Evolutionary conservation across 2,113 vertebrate species (phyloP).

Genomic region (Formicarius rufipectus): DNA sequence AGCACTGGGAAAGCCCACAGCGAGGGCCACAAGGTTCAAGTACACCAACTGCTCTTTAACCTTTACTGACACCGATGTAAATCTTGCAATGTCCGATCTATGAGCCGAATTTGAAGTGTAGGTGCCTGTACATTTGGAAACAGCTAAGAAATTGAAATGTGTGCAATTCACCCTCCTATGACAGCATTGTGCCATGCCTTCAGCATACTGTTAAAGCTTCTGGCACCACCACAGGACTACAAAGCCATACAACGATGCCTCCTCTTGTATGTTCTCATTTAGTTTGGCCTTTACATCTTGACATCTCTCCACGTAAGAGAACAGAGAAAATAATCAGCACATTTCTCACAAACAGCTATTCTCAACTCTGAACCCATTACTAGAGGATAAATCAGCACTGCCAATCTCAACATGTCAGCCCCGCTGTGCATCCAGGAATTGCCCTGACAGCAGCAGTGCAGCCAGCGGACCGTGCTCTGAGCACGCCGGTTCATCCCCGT

Average conservation of each 20-base stretch:
- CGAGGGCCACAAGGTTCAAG: accelerated
- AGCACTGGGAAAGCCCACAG: not conserved
- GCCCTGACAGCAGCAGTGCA: not conserved
- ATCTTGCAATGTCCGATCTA: accelerated
- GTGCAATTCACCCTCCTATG: not conserved
- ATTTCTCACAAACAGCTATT: not conserved
- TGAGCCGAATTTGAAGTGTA: accelerated
- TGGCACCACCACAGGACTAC: not conserved
- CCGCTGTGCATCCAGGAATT: not conserved
- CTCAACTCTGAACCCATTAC: not conserved
- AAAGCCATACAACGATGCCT: accelerated
- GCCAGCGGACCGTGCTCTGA: not conserved
- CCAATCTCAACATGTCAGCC: not conserved
- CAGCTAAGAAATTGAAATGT: not conserved
- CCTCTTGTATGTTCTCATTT: accelerated
- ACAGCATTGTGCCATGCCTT: not conserved
- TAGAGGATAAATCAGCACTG: not conserved
- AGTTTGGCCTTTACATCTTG: not conserved
- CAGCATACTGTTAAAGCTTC: not conserved
- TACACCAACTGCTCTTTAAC: not conserved
- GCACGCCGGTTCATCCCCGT: accelerated
- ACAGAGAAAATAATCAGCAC: not conserved
- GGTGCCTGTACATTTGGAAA: not conserved
- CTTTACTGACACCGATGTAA: accelerated
- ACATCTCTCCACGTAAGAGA: too few species aligned